Conservation (phyloP, 2,113 vertebrate species). For the Neolamprologus caudopunctatus region DNA sequence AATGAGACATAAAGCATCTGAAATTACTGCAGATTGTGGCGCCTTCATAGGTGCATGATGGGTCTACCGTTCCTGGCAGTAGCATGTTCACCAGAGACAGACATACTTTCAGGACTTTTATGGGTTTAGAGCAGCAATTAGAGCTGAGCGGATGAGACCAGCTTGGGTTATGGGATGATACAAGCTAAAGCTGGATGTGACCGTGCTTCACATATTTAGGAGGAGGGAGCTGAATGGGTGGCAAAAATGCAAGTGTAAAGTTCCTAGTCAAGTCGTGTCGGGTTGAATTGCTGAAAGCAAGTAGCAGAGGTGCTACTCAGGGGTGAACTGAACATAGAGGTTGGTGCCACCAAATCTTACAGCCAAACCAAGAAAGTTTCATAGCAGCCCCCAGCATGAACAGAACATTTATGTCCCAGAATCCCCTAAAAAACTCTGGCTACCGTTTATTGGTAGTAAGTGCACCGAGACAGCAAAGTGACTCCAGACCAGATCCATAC, state of each 20-base stretch:
- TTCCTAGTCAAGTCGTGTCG: rapidly evolving
- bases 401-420: not conserved
- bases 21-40: not conserved
- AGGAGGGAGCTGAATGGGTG: not conserved
- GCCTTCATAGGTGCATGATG: not conserved
- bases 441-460: not conserved
- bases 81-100: not conserved
- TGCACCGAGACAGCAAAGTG: not conserved
- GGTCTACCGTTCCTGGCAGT: not conserved
- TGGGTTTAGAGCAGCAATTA: not conserved
- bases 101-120: not conserved
- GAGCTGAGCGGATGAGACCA: not conserved
- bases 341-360: not conserved
- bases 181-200: not conserved
- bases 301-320: not conserved
- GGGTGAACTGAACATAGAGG: not conserved
- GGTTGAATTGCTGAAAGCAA: not conserved
- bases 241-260: not conserved
- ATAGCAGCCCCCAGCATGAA: not conserved
- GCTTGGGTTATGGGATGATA: not conserved
- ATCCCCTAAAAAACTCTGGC: not conserved
- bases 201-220: not conserved
- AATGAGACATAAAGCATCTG: not conserved
- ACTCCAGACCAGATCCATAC: not conserved
- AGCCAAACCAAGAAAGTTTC: not conserved